Conservation (phyloP, 2,797 vertebrate species). For the Miichthys miiuy region DNA sequence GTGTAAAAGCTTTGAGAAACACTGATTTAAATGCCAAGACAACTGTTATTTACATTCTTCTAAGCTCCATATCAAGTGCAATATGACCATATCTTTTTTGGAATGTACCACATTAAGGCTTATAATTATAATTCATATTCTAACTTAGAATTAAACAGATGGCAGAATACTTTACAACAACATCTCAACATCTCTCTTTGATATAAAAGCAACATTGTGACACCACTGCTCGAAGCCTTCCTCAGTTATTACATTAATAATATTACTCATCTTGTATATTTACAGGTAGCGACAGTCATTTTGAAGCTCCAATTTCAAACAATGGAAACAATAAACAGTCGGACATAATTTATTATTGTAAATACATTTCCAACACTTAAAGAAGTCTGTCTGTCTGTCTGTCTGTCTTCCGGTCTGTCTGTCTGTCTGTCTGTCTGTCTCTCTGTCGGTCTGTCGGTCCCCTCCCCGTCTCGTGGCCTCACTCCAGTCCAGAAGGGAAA, state of each 20-base stretch:
- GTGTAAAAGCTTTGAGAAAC: too few relatives aligned
- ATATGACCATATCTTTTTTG: too few relatives aligned
- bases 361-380: not conserved
- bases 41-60: too few relatives aligned
- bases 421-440: not conserved
- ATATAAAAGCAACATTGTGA: too few relatives aligned
- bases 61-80: too few relatives aligned
- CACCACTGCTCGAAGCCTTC: too few relatives aligned
- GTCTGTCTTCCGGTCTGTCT: not conserved
- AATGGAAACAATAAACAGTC: not conserved
- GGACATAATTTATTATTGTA: not conserved
- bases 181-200: too few relatives aligned
- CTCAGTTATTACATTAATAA: not conserved
- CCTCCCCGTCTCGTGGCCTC: conserved; percentile 41
- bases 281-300: not conserved
- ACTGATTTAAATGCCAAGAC: too few relatives aligned
- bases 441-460: not conserved
- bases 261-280: not conserved
- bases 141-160: too few relatives aligned
- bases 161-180: too few relatives aligned
- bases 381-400: not conserved
- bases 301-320: not conserved
- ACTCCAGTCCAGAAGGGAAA: conserved; percentile 80
- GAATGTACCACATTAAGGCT: too few relatives aligned
- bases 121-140: too few relatives aligned